A percentile compares a stretch with the other conserved stretches of the same genome.
Conservation (phyloP, 2,797 vertebrate species). For the Coregonus suidteri region DNA sequence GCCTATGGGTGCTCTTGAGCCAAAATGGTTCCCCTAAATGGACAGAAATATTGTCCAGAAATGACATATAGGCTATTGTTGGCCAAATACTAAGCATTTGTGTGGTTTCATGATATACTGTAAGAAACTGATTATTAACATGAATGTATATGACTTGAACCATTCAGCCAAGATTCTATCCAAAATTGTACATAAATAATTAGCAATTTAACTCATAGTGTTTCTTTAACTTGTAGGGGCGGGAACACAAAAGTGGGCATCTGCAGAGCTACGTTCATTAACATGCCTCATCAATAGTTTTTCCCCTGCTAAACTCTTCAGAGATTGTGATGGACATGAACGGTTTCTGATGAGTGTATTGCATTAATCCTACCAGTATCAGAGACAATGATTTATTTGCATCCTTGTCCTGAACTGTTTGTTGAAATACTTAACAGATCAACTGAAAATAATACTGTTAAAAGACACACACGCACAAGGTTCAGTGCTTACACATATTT, state of each 20-base stretch:
- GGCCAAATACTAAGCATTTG: no score
- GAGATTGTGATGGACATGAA: neutral
- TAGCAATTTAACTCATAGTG: no score
- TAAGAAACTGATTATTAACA: no score
- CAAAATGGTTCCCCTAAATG: no score
- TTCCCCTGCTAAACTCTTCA: neutral
- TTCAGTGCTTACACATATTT: slow-evolving; percentile 75
- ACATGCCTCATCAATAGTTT: neutral
- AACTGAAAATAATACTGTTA: neutral
- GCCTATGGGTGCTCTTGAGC: no score
- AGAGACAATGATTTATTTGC: neutral
- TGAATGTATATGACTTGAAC: no score
- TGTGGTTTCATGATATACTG: no score
- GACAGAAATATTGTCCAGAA: no score
- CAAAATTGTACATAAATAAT: no score
- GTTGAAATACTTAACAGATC: neutral
- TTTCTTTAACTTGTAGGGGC: no score
- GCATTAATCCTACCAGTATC: neutral
- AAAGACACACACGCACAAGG: neutral
- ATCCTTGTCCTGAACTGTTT: neutral
- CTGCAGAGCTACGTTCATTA: neutral
- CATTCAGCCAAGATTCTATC: no score
- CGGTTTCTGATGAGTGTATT: neutral
- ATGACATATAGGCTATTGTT: no score
- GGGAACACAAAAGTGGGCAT: neutral